Percentiles rank a stretch among this genome's conserved stretches.
phyloP scores from a whole-genome alignment of 2,888 invertebrate genomes.

The Meta bourneti region DNA sequence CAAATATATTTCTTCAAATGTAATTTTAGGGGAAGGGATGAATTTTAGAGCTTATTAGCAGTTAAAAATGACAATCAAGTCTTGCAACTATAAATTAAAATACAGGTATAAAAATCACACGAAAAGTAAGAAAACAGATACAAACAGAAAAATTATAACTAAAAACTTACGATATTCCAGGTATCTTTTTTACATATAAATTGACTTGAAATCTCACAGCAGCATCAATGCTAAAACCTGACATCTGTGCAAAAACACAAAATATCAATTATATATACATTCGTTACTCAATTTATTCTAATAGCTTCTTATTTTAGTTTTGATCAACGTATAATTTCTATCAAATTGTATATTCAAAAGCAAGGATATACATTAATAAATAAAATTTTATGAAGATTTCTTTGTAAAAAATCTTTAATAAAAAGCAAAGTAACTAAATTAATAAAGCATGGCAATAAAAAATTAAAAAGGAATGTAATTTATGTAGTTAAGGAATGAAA shows the following conservation, averaged over 20 bases:
- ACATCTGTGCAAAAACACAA: slow-evolving; percentile 42
- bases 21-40: too few relatives aligned
- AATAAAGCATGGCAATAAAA: too few relatives aligned
- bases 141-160: background rate
- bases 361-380: background rate
- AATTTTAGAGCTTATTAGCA: too few relatives aligned
- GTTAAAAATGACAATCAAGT: too few relatives aligned
- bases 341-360: background rate
- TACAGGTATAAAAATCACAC: background rate
- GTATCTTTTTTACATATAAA: slow-evolving; percentile 56
- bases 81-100: background rate
- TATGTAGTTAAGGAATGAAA: too few relatives aligned
- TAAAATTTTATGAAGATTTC: background rate
- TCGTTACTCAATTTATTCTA: background rate
- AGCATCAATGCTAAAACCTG: slow-evolving; percentile 73
- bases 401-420: background rate
- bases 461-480: too few relatives aligned
- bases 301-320: background rate
- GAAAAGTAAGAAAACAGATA: background rate
- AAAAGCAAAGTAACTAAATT: too few relatives aligned
- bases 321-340: background rate
- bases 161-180: slow-evolving; percentile 66
- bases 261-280: background rate
- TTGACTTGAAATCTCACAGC: slow-evolving; percentile 71
- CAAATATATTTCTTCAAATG: too few relatives aligned